A percentile compares a stretch with the other conserved stretches of the same genome.
Conservation (phyloP, 2,797 vertebrate species). For the Ataeniobius toweri region DNA sequence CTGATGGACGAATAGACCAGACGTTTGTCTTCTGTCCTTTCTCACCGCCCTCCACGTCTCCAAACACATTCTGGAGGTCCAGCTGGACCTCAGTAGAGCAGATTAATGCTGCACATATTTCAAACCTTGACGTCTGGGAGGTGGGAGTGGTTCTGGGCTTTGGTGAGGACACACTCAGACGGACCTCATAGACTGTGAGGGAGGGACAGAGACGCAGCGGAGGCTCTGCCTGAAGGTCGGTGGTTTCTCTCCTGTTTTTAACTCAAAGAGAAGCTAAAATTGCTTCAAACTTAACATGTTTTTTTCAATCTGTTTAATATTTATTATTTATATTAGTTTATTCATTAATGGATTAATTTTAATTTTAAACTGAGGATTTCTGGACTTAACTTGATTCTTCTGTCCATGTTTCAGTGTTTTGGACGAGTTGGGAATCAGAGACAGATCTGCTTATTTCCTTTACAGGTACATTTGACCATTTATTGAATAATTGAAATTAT, state of each 20-base stretch:
- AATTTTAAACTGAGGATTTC: background rate
- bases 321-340: background rate
- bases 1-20: background rate
- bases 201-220: conserved; percentile 12
- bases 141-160: background rate
- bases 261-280: background rate
- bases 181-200: background rate
- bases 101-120: background rate
- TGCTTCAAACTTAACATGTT: background rate
- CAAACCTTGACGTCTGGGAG: background rate
- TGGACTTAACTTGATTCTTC: background rate
- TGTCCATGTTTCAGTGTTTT: background rate
- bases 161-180: background rate
- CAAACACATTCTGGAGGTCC: background rate
- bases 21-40: background rate
- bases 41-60: background rate
- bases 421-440: background rate
- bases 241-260: background rate
- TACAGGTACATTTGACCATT: background rate
- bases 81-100: background rate
- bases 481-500: background rate
- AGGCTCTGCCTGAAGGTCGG: conserved; percentile 35
- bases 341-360: background rate
- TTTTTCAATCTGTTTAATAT: background rate
- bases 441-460: background rate